These are phyloP conservation scores for Gadus chalcogrammus DNA, from an alignment of 2,113 vertebrate genomes.

Conservation along the genomic window DNA sequence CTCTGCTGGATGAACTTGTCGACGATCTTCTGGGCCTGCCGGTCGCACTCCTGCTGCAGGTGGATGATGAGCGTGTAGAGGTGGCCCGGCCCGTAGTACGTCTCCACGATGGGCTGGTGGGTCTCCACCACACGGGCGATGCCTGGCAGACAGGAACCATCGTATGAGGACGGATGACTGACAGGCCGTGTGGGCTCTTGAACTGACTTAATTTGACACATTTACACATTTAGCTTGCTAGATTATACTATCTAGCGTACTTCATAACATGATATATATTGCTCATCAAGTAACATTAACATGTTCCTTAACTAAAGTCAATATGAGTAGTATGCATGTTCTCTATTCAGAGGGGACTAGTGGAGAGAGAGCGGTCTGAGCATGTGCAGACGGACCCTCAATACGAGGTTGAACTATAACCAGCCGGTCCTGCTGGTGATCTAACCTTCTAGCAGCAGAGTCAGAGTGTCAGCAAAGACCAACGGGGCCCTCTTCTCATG, in stretches of 20 bases:
- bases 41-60: constrained; percentile 92
- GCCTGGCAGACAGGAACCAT: constrained; percentile 63
- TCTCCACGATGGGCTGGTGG: constrained; percentile 96
- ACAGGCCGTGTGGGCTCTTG: neutral
- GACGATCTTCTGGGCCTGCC: constrained; percentile 89
- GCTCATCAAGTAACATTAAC: too few species aligned
- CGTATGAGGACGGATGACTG: neutral
- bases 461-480: constrained; percentile 93
- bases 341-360: too few species aligned
- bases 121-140: constrained; percentile 95
- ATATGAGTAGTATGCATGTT: too few species aligned
- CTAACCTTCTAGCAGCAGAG: constrained; percentile 91
- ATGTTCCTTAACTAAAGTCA: too few species aligned
- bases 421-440: too few species aligned
- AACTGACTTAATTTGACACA: neutral
- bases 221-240: neutral
- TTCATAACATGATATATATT: too few species aligned
- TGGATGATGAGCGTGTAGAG: constrained; percentile 91
- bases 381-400: too few species aligned
- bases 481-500: constrained; percentile 86
- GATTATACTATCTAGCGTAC: too few species aligned
- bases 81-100: constrained; percentile 92
- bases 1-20: constrained; percentile 92
- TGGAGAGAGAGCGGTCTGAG: too few species aligned
- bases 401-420: too few species aligned